Evolutionary conservation across 2,888 invertebrate species (phyloP), one percentile per base, ranked within the genome.

Genomic region (Aphidoletes aphidimyza): DNA sequence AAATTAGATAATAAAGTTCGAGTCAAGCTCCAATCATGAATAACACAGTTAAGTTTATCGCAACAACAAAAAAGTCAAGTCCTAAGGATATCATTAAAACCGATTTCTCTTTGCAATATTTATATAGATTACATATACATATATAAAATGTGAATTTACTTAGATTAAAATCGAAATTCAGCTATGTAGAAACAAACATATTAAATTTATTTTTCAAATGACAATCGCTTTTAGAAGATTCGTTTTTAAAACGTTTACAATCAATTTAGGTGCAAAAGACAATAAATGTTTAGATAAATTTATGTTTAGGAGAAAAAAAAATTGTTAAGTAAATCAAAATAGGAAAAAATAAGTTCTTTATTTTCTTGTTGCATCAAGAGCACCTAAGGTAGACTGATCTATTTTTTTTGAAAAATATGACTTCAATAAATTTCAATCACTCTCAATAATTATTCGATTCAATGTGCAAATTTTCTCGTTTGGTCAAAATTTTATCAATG

Each of bases 261-360:
- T 47, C 30, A 14, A 69, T 69, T 69, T 69, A 69, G 69, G 69
- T 69, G 69, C 69, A 69, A 69, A 69, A 69, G 69, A 69, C 69
- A 69, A 69, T 69, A 54, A 2, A 69, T 34, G 30, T 30, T 11
- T 11, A 69, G 34, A 69, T 14, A 22, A 14, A 22, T 22, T 11
- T 22, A 54, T 1, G 22, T 1, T 22, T 3, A 54, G 9, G 2
- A 54, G 30, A 30, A 14, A 69, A 26, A 17, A 47, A 47, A 47
- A 47, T 47, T 14, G 17, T 14, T 47, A 17, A 19, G 2, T 39
- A 39, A 47, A 47, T 47, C 9, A 14, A 47, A 3, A 17, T 14
- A 17, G 2, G 47, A 26, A 69, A n/a, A 54, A 2, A 69, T 69
- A 69, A 30, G 30, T 30, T 14, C 69, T 69, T 69, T 26, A 69